Evolutionary conservation across 1,140 invertebrate species (phyloP), one percentile per base, ranked within the genome.

Genomic region (Brachionus plicatilis): DNA sequence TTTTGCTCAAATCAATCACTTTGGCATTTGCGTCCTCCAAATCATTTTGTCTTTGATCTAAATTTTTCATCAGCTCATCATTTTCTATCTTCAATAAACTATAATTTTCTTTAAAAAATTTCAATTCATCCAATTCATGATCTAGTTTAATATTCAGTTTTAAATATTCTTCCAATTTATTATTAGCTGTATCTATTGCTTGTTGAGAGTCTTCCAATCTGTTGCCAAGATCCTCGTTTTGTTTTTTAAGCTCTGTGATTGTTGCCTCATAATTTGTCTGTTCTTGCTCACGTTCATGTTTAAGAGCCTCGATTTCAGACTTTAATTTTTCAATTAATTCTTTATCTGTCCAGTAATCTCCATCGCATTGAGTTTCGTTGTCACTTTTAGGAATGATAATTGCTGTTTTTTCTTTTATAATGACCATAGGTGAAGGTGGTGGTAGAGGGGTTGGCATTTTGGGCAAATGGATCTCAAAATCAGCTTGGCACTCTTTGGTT

Each of bases 361-460:
- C 68, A 20, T 72, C 68, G 24, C 68, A 72, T 72, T 72, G 68
- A 43, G 68, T 72, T 72, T 72, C 12, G 33, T 43, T 72, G 68
- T 72, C 68, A 41, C 43, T 41, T 47, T 43, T 72, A 17, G n/a
- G 68, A 41, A 72, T 17, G 17, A 41, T 41, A 3, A 72, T 43
- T 41, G 29, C 33, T 41, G 68, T 72, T 20, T 72, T 72, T 72
- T 72, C 68, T 43, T 72, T 72, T 29, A 72, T 41, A 11, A 72
- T 72, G 12, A 72, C 17, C 27, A 68, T 8, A 12, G 66, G 66
- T 14, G 66, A 17, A 43, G 37, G 37, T 17, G 68, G 68, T 0
- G 68, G 68, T 17, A 41, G 68, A n/a, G 68, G 68, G 24, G 41
- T 72, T 17, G 68, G 68, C 12, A 43, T 41, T 72, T 72, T 72